Evolutionary conservation across 2,113 vertebrate species (phyloP), one percentile per base, ranked within the genome.

Genomic region (Panthera leo): DNA sequence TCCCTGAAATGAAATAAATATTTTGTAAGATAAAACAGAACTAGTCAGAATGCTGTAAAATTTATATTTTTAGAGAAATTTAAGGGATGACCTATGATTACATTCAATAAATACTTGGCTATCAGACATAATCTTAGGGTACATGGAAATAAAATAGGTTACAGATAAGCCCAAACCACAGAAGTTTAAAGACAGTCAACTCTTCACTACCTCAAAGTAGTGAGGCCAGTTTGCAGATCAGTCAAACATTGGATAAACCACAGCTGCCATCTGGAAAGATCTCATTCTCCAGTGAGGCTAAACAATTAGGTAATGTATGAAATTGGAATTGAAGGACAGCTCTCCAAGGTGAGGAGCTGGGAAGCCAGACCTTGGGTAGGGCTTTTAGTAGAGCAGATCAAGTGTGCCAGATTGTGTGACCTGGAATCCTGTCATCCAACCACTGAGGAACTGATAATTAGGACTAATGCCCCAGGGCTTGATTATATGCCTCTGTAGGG

Each of bases 201-300:
- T 85, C 21, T 85, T 94, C n/a, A 88, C 87, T 76, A 73, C 39
- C n/a, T 68, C 39, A 10, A 87, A 97, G 51, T 55, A 85, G 71
- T 71, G 19, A 68, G 71, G 34, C 5, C 5, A 79, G 29, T 94
- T 83, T 89, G 21, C 16, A 91, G 23, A 92, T 94, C 16, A 65
- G 39, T 89, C 39, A 91, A 75, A 85, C 27, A 48, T 31, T 55
- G n/a, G 34, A 87, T 68, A 95, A 94, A 85, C 29, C 48, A 84
- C 27, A 95, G 42, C 18, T 91, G 27, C 16, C 39, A 75, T 82
- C 53, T 42, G 51, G 58, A 63, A 85, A 23, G 2, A 91, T 78
- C 58, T 91, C 34, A 27, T 93, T 91, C 93, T 48, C 65, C 67
- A 91, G 34, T 27, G 73, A 91, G 21, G 15, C 63, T 83, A 31